Conservation (phyloP, 1,140 invertebrate species). For the Hylyphantes graminicola region DNA sequence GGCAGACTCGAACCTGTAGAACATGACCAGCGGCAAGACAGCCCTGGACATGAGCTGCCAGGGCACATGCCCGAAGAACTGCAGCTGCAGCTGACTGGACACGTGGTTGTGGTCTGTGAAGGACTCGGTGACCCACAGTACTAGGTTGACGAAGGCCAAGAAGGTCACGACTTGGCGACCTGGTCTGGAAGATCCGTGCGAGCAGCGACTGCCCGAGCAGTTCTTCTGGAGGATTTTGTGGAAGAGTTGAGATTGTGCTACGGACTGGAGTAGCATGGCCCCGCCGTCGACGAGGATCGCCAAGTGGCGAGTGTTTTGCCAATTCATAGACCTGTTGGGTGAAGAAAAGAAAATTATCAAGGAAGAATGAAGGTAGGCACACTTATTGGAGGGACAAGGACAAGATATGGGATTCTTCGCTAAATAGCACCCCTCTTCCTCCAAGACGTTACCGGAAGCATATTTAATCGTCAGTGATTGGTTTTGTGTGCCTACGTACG, state of each 20-base stretch:
- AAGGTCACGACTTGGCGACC: slow-evolving; percentile 78
- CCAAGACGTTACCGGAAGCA: too few relatives aligned
- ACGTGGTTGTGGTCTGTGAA: slow-evolving; percentile 76
- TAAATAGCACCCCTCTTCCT: too few relatives aligned
- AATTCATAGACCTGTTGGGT: too few relatives aligned
- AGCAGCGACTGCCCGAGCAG: slow-evolving; percentile 34
- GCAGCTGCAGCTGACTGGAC: slow-evolving; percentile 72
- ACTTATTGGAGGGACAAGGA: too few relatives aligned
- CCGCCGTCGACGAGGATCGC: slow-evolving; percentile 69
- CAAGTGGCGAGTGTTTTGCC: slow-evolving; percentile 59
- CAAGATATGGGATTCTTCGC: too few relatives aligned
- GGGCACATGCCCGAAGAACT: slow-evolving; percentile 75
- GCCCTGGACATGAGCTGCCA: slow-evolving; percentile 78
- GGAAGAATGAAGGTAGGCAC: too few relatives aligned
- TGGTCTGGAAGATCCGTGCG: slow-evolving; percentile 71
- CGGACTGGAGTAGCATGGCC: slow-evolving; percentile 73
- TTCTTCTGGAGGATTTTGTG: slow-evolving; percentile 49
- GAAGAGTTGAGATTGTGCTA: slow-evolving; percentile 59
- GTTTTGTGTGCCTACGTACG: too few relatives aligned
- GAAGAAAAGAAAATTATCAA: too few relatives aligned
- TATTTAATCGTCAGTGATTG: too few relatives aligned
- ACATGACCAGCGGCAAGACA: slow-evolving; percentile 76
- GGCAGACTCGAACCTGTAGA: slow-evolving; percentile 79
- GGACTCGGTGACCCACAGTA: slow-evolving; percentile 78
- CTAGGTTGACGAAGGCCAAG: slow-evolving; percentile 76